Conservation (phyloP, 2,797 vertebrate species). For the Botia almorhae region DNA sequence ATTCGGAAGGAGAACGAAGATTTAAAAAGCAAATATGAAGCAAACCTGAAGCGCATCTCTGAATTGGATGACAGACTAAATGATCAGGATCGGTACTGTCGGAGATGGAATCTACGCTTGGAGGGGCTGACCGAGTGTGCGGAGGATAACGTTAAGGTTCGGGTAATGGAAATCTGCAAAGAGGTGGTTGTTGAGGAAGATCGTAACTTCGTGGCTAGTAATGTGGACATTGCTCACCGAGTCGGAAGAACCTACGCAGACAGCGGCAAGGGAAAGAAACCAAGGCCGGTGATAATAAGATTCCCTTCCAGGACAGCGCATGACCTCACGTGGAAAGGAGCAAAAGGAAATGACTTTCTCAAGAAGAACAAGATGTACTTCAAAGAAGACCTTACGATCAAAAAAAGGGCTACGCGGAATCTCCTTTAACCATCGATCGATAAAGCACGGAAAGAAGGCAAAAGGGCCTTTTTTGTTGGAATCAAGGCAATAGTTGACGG, state of each 20-base stretch:
- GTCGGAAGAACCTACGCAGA: background rate
- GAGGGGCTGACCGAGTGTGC: too few relatives aligned
- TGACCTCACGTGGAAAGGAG: too few relatives aligned
- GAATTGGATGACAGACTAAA: too few relatives aligned
- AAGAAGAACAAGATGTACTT: constrained; percentile 9
- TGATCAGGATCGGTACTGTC: too few relatives aligned
- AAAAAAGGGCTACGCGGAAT: background rate
- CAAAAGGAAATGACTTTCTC: background rate
- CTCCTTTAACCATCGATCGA: background rate
- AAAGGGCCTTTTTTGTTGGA: constrained; percentile 1
- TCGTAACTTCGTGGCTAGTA: background rate
- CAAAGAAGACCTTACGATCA: background rate
- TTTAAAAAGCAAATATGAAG: background rate
- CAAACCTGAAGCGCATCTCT: background rate
- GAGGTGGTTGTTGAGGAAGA: background rate
- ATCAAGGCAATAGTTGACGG: constrained; percentile 7
- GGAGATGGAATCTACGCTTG: too few relatives aligned
- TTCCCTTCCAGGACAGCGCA: too few relatives aligned
- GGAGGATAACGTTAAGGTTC: background rate
- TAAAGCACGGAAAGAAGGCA: background rate
- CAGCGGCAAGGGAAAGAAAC: background rate
- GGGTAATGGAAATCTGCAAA: background rate
- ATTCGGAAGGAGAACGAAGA: too few relatives aligned
- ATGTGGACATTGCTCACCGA: background rate
- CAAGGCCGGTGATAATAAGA: too few relatives aligned